These are phyloP conservation scores for Tringa solitaria DNA, from an alignment of 2,113 vertebrate genomes.

Conservation along the genomic window DNA sequence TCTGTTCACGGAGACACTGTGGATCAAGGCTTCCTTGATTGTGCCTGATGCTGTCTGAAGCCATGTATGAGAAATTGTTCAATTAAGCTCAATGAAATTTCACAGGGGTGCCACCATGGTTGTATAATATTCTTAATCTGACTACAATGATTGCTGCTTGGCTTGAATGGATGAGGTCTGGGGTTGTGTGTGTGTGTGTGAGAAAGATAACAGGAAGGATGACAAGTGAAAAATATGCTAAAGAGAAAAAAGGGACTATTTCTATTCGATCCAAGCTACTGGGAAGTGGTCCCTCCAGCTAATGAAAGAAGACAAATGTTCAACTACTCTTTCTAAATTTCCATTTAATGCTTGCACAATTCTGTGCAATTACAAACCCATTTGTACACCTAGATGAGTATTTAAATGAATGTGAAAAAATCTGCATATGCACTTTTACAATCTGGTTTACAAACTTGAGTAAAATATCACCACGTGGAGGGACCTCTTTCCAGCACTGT, in stretches of 20 bases:
- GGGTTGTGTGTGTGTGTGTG: rapidly evolving
- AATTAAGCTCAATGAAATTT: background rate
- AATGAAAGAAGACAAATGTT: background rate
- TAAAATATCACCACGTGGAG: background rate
- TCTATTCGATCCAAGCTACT: background rate
- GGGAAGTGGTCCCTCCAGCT: background rate
- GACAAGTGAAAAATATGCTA: background rate
- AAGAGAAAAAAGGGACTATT: background rate
- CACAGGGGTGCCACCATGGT: background rate
- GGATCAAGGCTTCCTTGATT: background rate
- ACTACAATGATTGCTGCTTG: background rate
- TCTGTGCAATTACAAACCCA: background rate
- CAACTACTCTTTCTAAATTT: background rate
- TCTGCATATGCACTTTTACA: background rate
- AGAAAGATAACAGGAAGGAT: background rate
- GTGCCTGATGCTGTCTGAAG: background rate
- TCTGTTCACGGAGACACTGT: background rate
- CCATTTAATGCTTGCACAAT: background rate
- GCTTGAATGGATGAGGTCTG: background rate
- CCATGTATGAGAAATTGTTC: background rate
- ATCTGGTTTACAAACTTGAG: background rate
- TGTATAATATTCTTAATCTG: conserved; percentile 1
- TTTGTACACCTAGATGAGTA: background rate
- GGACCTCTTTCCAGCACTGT: background rate
- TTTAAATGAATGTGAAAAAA: background rate